These are phyloP conservation scores for Lycophotia porphyrea DNA, from an alignment of 2,888 invertebrate species.

Conservation along the genomic window DNA sequence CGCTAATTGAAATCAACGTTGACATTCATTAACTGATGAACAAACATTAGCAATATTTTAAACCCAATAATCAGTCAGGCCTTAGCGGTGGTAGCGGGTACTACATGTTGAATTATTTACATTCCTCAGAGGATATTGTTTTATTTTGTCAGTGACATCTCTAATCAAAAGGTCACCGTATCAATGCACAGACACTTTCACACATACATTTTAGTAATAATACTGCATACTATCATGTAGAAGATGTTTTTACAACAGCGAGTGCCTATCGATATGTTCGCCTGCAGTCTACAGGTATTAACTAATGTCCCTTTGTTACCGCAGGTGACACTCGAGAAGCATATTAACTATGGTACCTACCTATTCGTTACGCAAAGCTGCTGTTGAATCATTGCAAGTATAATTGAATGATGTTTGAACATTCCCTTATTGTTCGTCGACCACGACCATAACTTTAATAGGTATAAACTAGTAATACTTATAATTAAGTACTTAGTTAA, in stretches of 20 bases:
- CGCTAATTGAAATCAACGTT: constrained; percentile 70
- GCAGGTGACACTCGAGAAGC: constrained; percentile 72
- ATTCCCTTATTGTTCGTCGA: constrained; percentile 49
- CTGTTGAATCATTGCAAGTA: constrained; percentile 71
- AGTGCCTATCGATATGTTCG: constrained; percentile 29
- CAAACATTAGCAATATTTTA: constrained; percentile 53
- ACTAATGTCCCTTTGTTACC: constrained; percentile 72
- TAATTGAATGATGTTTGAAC: constrained; percentile 66
- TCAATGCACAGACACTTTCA: constrained; percentile 39
- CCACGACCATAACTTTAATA: constrained; percentile 37
- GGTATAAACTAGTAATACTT: constrained; percentile 23
- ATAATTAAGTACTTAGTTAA: constrained; percentile 26
- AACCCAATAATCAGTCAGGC: constrained; percentile 52
- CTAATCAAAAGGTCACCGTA: constrained; percentile 71
- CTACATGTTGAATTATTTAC: constrained; percentile 47
- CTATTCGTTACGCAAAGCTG: constrained; percentile 73
- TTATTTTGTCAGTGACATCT: constrained; percentile 65
- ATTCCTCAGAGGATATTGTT: constrained; percentile 50
- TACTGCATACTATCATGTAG: constrained; percentile 2
- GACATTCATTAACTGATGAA: constrained; percentile 56
- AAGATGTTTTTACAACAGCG: constrained; percentile 30
- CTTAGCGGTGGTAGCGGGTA: constrained; percentile 18
- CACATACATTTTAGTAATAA: constrained; percentile 30
- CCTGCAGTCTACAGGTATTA: constrained; percentile 49
- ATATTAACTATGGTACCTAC: constrained; percentile 73